These are phyloP conservation scores for Thinocorus orbignyianus DNA, from an alignment of 2,113 vertebrate species.

Conservation along the genomic window DNA sequence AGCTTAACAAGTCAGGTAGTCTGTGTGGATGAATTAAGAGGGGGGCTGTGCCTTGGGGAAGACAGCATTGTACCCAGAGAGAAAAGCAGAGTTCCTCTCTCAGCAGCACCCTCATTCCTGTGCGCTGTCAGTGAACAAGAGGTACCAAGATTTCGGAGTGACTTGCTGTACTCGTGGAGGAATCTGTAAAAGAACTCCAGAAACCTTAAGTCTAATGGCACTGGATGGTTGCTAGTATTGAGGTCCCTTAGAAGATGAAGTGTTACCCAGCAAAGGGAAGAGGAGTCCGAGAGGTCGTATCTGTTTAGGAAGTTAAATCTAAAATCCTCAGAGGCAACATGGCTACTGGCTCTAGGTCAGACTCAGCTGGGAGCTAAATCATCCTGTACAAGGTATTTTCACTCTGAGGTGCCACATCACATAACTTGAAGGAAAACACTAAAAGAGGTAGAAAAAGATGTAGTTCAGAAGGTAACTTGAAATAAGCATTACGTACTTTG, in stretches of 20 bases:
- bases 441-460: neutral
- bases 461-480: neutral
- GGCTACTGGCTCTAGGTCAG: neutral
- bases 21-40: neutral
- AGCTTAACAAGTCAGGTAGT: neutral
- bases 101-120: fast-evolving
- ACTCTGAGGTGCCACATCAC: neutral
- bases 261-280: neutral
- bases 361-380: neutral
- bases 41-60: neutral
- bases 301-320: neutral
- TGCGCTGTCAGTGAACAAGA: neutral
- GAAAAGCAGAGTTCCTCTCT: neutral
- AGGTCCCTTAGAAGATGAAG: neutral
- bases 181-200: neutral
- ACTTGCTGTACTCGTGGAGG: neutral
- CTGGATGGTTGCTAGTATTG: neutral
- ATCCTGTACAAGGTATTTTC: neutral
- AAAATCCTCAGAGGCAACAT: neutral
- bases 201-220: neutral
- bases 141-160: neutral
- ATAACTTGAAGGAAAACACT: neutral
- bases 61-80: neutral
- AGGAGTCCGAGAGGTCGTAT: neutral
- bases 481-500: neutral